Evolutionary conservation across 2,113 vertebrate species (phyloP).

Genomic region (Leucopsar rothschildi): DNA sequence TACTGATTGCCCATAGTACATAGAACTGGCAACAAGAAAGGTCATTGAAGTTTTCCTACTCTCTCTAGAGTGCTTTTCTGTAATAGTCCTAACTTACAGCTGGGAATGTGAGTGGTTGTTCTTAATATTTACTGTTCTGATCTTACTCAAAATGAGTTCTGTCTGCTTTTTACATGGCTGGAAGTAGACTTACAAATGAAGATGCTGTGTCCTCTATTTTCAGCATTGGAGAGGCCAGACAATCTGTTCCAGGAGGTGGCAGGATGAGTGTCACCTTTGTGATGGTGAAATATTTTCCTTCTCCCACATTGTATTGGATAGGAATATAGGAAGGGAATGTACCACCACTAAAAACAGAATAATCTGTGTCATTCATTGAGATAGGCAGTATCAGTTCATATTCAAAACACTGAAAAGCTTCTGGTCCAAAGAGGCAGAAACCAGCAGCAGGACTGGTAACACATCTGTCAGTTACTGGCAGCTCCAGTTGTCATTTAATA

Average conservation of each 20-base stretch:
- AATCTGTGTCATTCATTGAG: background rate
- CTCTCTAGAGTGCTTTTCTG: background rate
- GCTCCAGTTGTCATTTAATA: background rate
- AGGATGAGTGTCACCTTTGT: background rate
- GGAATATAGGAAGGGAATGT: background rate
- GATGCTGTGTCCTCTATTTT: background rate
- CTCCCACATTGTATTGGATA: background rate
- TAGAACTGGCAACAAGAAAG: slow-evolving; percentile 3
- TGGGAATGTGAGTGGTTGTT: background rate
- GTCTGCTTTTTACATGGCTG: background rate
- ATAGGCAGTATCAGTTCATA: background rate
- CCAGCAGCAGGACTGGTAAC: background rate
- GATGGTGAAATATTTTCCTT: background rate
- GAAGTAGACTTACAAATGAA: background rate
- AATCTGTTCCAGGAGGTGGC: background rate
- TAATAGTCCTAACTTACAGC: background rate
- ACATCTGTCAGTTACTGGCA: background rate
- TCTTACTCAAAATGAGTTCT: background rate
- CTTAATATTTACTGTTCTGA: slow-evolving; percentile 6
- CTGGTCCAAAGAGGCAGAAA: background rate
- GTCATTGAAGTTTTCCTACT: background rate
- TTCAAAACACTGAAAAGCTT: background rate
- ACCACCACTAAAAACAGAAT: background rate
- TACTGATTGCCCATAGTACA: background rate
- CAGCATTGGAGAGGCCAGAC: background rate